phyloP scores from a whole-genome alignment of 1,140 invertebrate species.

The Papilio polyxenes region DNA sequence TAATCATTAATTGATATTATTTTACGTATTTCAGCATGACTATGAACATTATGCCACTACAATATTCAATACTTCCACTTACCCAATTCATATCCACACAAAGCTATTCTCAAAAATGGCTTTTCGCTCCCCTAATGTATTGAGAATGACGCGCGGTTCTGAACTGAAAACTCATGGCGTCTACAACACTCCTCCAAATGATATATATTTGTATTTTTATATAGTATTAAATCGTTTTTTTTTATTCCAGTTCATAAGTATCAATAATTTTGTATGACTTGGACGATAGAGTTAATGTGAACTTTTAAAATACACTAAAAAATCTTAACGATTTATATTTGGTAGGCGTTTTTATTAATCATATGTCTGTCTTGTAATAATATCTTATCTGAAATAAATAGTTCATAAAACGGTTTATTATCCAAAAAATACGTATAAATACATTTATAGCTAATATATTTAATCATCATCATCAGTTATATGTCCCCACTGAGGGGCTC shows the following conservation, averaged over 20 bases:
- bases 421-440: too few relatives aligned
- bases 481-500: too few relatives aligned
- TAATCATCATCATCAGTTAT: too few relatives aligned
- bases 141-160: conserved; percentile 3
- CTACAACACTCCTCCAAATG: neutral
- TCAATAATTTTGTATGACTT: too few relatives aligned
- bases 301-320: neutral
- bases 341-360: neutral
- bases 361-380: neutral
- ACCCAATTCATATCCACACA: conserved; percentile 1
- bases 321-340: neutral
- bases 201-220: neutral
- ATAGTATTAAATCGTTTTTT: neutral
- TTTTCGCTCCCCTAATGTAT: neutral
- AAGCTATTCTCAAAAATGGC: conserved; percentile 6
- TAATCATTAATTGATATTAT: neutral
- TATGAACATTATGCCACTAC: neutral
- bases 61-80: conserved; percentile 5
- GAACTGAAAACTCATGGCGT: neutral
- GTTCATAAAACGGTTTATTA: too few relatives aligned
- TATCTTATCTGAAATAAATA: too few relatives aligned
- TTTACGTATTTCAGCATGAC: neutral
- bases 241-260: neutral
- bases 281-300: too few relatives aligned
- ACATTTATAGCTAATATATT: too few relatives aligned